Conservation (phyloP, 2,797 vertebrate genomes). For the Pelochelys cantorii region DNA sequence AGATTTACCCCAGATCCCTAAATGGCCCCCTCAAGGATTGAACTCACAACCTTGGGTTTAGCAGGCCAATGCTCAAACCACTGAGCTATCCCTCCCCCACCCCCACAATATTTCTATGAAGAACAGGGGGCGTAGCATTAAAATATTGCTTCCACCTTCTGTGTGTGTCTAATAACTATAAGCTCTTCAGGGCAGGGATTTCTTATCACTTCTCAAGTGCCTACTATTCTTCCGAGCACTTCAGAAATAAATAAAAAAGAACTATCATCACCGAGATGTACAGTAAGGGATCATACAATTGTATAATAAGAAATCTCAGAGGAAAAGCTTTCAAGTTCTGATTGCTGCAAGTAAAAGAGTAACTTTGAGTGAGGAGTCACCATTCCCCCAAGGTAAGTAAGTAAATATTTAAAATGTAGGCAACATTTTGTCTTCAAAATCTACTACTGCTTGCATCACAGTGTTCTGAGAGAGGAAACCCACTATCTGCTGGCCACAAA, state of each 20-base stretch:
- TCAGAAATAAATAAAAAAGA: neutral
- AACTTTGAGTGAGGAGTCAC: neutral
- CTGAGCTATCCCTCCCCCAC: too few relatives aligned
- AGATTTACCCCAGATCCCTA: too few relatives aligned
- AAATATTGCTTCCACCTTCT: too few relatives aligned
- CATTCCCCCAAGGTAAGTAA: neutral
- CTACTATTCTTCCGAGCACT: neutral
- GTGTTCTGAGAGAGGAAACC: neutral
- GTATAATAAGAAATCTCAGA: neutral
- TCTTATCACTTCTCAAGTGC: neutral
- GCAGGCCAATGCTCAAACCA: too few relatives aligned
- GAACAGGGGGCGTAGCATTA: too few relatives aligned
- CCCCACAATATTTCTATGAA: too few relatives aligned
- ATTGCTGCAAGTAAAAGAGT: neutral
- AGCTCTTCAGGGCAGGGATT: neutral
- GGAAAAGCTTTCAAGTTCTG: neutral
- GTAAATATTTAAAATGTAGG: neutral
- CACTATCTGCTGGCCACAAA: neutral
- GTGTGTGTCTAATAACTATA: neutral
- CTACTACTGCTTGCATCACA: neutral
- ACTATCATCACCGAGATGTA: neutral
- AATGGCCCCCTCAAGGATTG: too few relatives aligned
- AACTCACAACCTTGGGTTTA: too few relatives aligned
- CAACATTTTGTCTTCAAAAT: neutral
- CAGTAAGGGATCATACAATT: neutral